These are phyloP conservation scores for Neotoma lepida DNA, from an alignment of 2,113 vertebrate species.

Conservation along the genomic window DNA sequence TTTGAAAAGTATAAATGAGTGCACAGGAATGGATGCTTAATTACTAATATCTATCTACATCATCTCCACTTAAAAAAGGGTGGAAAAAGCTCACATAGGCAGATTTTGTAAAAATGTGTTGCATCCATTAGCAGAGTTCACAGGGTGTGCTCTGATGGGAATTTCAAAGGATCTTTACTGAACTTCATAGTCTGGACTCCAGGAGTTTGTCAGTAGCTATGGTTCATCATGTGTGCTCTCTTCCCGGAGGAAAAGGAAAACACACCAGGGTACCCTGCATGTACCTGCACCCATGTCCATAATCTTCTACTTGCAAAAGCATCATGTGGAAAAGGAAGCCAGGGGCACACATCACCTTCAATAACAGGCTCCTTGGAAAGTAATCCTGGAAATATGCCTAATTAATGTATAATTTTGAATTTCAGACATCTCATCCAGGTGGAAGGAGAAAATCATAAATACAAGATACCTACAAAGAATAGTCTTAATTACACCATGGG, in stretches of 20 bases:
- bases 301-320: conserved; percentile 75
- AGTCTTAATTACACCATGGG: conserved; percentile 87
- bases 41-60: conserved; percentile 88
- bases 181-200: conserved; percentile 79
- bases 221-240: conserved; percentile 78
- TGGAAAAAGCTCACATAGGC: conserved; percentile 85
- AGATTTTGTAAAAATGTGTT: conserved; percentile 86
- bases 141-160: conserved; percentile 87
- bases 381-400: conserved; percentile 73
- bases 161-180: conserved; percentile 88
- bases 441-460: conserved; percentile 85
- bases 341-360: conserved; percentile 62
- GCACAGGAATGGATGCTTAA: conserved; percentile 86
- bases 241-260: conserved; percentile 71
- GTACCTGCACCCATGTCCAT: conserved; percentile 51
- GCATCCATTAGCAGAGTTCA: conserved; percentile 88
- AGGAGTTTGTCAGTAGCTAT: conserved; percentile 84
- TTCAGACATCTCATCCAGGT: conserved; percentile 79
- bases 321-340: conserved; percentile 66
- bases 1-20: conserved; percentile 86
- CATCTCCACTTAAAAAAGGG: conserved; percentile 82
- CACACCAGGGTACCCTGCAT: conserved; percentile 56
- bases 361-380: conserved; percentile 74
- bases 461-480: conserved; percentile 82
- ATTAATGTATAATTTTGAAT: conserved; percentile 83